Conservation (phyloP, 2,113 vertebrate species). For the Turnix velox region DNA sequence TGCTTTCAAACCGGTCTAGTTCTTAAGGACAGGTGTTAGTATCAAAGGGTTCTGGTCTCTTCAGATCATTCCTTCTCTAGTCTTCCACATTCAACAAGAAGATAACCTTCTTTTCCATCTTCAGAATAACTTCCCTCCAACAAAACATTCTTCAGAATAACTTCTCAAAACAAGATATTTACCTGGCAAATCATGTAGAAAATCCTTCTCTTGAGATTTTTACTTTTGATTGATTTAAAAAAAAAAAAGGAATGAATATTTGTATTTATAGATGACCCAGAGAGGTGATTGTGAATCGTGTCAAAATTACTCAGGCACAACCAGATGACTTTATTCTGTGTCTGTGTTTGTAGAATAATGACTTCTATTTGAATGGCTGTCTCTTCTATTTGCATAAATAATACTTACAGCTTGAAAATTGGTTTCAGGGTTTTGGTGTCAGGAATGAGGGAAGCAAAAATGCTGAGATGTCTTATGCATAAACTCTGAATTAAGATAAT, state of each 20-base stretch:
- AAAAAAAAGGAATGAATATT: neutral
- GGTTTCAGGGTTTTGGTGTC: constrained; percentile 38
- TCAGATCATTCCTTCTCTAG: neutral
- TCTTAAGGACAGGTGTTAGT: neutral
- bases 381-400: constrained; percentile 51
- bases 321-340: constrained; percentile 13
- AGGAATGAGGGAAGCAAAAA: constrained; percentile 35
- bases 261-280: neutral
- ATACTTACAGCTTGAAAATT: constrained; percentile 31
- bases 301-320: constrained; percentile 38
- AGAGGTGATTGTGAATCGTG: constrained; percentile 1
- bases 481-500: constrained; percentile 32
- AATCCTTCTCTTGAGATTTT: neutral
- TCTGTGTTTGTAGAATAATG: constrained; percentile 20
- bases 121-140: neutral
- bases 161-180: neutral
- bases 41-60: neutral
- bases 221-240: neutral
- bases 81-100: neutral
- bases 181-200: neutral
- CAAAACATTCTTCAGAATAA: neutral
- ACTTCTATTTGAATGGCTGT: constrained; percentile 23
- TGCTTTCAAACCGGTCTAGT: neutral
- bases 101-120: neutral
- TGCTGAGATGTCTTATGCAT: constrained; percentile 9